These are phyloP conservation scores for Alauda arvensis DNA, from an alignment of 2,797 vertebrate species.

Conservation along the genomic window DNA sequence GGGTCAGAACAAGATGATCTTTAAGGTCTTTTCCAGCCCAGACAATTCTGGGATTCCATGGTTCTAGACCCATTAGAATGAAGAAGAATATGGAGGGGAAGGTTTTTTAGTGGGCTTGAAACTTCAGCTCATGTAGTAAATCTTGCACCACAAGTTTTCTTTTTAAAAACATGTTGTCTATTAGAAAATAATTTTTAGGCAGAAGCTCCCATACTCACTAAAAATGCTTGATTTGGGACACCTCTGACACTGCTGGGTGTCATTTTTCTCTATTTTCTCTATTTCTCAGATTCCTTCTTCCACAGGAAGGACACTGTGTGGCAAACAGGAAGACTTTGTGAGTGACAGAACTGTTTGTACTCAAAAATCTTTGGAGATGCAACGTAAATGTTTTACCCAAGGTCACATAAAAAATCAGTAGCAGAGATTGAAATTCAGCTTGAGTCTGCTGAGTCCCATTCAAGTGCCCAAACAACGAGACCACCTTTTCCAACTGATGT, in stretches of 20 bases:
- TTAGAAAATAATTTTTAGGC: neutral
- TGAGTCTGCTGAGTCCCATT: neutral
- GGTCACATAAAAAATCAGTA: neutral
- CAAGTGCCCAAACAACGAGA: neutral
- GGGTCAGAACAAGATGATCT: fast-evolving
- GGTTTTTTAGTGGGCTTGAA: neutral
- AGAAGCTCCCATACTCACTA: neutral
- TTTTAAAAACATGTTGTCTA: neutral
- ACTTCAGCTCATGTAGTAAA: neutral
- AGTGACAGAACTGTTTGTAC: neutral
- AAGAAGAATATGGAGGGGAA: neutral
- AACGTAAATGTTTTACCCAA: neutral
- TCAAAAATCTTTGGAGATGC: neutral
- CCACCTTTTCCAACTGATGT: neutral
- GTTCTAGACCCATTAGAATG: neutral
- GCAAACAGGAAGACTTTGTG: neutral
- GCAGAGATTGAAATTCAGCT: neutral
- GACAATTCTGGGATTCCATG: neutral
- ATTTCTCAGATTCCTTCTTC: neutral
- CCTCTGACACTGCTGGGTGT: neutral
- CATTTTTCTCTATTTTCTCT: neutral
- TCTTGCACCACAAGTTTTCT: neutral
- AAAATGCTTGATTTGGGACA: neutral
- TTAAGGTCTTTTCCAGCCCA: neutral
- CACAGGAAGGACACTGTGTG: neutral